These are phyloP conservation scores for Chouioia cunea DNA, from an alignment of 2,888 invertebrate genomes.

Conservation along the genomic window DNA sequence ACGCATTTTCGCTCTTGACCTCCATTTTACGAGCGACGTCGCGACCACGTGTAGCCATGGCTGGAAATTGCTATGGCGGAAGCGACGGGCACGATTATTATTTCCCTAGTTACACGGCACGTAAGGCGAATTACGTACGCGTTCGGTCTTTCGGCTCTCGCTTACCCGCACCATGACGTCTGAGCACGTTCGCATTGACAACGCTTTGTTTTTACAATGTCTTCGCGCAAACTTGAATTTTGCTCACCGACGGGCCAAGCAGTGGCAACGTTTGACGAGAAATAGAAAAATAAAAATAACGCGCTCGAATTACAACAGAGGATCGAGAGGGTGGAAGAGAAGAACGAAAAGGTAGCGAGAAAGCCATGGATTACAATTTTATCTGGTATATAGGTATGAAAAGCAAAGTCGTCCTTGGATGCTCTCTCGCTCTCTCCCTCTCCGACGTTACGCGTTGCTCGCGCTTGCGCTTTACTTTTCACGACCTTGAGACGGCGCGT, in stretches of 20 bases:
- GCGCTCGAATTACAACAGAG: constrained; percentile 22
- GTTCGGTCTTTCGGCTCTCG: too few species aligned
- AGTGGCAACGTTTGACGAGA: background rate
- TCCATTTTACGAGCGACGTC: constrained; percentile 33
- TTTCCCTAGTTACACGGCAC: too few species aligned
- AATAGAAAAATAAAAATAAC: constrained; percentile 1
- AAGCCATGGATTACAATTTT: constrained; percentile 42
- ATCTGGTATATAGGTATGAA: constrained; percentile 3
- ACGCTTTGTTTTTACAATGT: too few species aligned
- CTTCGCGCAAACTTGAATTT: too few species aligned
- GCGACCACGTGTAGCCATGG: constrained; percentile 15
- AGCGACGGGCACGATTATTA: constrained; percentile 10
- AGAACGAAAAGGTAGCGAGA: too few species aligned
- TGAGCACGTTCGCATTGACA: too few species aligned
- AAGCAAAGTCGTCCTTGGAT: constrained; percentile 37
- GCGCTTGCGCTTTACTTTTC: constrained; percentile 43
- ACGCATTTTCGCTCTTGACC: constrained; percentile 44
- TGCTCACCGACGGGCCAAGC: too few species aligned
- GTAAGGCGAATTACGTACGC: too few species aligned
- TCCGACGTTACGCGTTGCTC: constrained; percentile 1
- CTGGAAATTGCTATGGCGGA: constrained; percentile 34
- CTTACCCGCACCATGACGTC: too few species aligned
- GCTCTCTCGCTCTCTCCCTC: constrained; percentile 35
- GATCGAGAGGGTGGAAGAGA: constrained; percentile 12
- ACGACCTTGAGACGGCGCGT: constrained; percentile 43